Evolutionary conservation across 1,140 invertebrate species (phyloP).

Genomic region (Maconellicoccus hirsutus): DNA sequence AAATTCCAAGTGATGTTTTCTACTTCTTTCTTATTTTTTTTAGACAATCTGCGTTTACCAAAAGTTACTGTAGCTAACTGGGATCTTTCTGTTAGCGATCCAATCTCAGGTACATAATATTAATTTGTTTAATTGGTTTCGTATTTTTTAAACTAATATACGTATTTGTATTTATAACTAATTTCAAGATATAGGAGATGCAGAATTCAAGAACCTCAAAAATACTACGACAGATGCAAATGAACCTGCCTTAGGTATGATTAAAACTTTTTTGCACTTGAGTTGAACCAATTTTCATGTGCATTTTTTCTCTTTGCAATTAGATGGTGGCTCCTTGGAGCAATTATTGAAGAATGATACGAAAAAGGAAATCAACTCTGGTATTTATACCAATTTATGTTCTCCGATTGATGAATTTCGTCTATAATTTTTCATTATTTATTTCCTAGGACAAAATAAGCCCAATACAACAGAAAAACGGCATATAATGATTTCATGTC

Average conservation of each 20-base stretch:
- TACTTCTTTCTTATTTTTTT: neutral
- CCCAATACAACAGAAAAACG: neutral
- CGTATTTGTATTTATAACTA: too few species aligned
- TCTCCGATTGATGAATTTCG: too few species aligned
- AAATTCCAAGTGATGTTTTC: neutral
- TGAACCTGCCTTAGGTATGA: neutral
- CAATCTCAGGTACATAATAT: neutral
- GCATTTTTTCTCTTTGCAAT: neutral
- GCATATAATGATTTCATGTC: neutral
- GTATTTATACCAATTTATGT: too few species aligned
- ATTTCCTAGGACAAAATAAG: neutral
- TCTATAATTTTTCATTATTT: neutral
- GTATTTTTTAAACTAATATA: neutral
- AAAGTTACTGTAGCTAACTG: neutral
- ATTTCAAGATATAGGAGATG: neutral
- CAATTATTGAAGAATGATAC: neutral
- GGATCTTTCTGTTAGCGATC: neutral
- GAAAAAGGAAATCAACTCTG: neutral
- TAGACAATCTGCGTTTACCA: constrained; percentile 10
- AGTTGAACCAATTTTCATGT: neutral
- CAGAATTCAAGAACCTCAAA: neutral
- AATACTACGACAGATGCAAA: neutral
- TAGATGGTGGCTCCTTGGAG: constrained; percentile 6
- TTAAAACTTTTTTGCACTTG: neutral
- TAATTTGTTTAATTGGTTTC: neutral